A percentile compares a stretch with the other conserved stretches of the same genome.
These are phyloP conservation scores for Lithosia quadra DNA, from an alignment of 2,888 invertebrate species.

Conservation along the genomic window DNA sequence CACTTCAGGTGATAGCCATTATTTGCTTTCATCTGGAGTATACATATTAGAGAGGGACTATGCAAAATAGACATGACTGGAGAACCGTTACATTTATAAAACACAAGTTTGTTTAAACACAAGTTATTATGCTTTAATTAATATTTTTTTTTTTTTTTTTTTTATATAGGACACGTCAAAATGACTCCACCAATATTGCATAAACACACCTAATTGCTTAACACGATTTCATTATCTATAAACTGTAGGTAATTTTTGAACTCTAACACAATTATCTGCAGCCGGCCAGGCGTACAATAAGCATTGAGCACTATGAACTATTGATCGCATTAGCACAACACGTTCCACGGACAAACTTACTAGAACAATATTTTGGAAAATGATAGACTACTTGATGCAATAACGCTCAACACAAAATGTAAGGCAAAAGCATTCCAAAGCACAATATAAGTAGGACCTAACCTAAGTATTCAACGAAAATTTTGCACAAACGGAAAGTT, in stretches of 20 bases:
- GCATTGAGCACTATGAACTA: neutral
- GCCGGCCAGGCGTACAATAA: constrained; percentile 3
- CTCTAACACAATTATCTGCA: neutral
- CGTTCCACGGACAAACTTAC: constrained; percentile 9
- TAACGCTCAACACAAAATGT: constrained; percentile 30
- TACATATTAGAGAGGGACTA: too few species aligned
- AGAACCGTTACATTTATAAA: too few species aligned
- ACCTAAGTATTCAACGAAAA: constrained; percentile 43
- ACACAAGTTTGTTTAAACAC: too few species aligned
- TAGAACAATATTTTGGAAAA: neutral
- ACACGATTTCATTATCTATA: neutral
- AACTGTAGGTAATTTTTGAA: constrained; percentile 11
- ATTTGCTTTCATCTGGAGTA: too few species aligned
- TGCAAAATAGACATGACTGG: too few species aligned
- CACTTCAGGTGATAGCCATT: too few species aligned
- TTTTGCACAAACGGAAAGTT: constrained; percentile 47
- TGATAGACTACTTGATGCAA: constrained; percentile 21
- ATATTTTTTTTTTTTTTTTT: too few species aligned
- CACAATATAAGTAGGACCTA: constrained; percentile 43
- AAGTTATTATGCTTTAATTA: too few species aligned
- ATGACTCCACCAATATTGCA: too few species aligned
- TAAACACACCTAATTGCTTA: neutral
- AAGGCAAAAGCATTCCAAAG: neutral
- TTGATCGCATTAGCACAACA: constrained; percentile 22
- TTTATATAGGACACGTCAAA: too few species aligned